A percentile compares a stretch with the other conserved stretches of the same genome.
These are phyloP conservation scores for Aspidiotus rigidus DNA, from an alignment of 2,888 invertebrate species.

Conservation along the genomic window DNA sequence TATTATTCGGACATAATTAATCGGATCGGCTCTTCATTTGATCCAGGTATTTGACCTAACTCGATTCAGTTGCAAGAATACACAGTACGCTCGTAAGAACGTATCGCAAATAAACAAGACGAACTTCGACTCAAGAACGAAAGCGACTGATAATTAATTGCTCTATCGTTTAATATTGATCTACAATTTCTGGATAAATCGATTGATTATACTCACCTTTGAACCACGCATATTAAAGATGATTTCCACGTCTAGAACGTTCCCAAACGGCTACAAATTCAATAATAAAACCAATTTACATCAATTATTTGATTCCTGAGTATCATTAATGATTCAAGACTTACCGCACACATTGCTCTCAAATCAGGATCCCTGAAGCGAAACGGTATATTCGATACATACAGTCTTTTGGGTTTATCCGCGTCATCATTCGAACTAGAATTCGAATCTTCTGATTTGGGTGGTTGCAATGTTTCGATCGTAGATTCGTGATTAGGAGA, in stretches of 20 bases:
- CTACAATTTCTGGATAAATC: background rate
- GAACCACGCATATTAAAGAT: conserved; percentile 99
- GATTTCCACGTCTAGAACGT: conserved; percentile 98
- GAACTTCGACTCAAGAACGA: conserved; percentile 13
- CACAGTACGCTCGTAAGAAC: background rate
- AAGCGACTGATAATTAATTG: conserved; percentile 17
- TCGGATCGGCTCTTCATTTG: background rate
- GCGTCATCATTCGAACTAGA: conserved; percentile 34
- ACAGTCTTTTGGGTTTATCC: conserved; percentile 72
- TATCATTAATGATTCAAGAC: conserved; percentile 44
- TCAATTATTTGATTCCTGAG: background rate
- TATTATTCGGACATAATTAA: background rate
- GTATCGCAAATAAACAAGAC: background rate
- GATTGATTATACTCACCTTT: conserved; percentile 68
- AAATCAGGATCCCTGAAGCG: conserved; percentile 98
- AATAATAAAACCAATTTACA: conserved; percentile 38
- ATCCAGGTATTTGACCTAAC: background rate
- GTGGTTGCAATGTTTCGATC: background rate
- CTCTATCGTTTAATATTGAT: conserved; percentile 13
- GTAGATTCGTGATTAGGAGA: background rate
- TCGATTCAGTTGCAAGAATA: background rate
- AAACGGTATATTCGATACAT: conserved; percentile 99
- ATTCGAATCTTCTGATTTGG: conserved; percentile 22
- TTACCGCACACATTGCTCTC: conserved; percentile 95
- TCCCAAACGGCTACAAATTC: conserved; percentile 89